Evolutionary conservation across 2,888 invertebrate genomes (phyloP).

Genomic region (Drosophila kuntzei): DNA sequence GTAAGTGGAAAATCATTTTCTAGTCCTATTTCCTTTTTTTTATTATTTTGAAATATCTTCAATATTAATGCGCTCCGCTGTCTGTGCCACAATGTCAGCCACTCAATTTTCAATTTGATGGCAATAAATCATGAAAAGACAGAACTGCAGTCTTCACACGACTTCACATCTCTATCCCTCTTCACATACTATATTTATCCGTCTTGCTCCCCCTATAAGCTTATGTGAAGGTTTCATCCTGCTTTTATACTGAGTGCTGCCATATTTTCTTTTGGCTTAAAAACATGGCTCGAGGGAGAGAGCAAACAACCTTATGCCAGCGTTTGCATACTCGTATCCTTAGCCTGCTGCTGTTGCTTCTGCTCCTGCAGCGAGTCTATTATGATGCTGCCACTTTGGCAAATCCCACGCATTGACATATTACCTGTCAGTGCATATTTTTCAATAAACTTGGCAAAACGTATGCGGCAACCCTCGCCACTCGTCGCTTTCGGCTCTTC

Average conservation of each 20-base stretch:
- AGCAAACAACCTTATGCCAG: slow-evolving; percentile 55
- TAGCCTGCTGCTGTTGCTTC: slow-evolving; percentile 13
- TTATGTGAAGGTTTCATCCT: slow-evolving; percentile 20
- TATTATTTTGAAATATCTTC: slow-evolving; percentile 5
- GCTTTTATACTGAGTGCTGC: slow-evolving; percentile 62
- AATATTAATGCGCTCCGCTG: slow-evolving; percentile 42
- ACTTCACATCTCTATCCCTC: not conserved
- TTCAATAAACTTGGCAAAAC: slow-evolving; percentile 81
- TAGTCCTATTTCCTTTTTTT: not conserved
- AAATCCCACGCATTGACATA: slow-evolving; percentile 81
- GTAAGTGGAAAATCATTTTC: slow-evolving; percentile 75
- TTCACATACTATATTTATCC: not conserved
- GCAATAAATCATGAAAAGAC: slow-evolving; percentile 63
- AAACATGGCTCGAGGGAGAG: slow-evolving; percentile 52
- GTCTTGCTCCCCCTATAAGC: slow-evolving; percentile 2
- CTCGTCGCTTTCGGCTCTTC: not conserved
- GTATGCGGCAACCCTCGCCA: slow-evolving; percentile 55
- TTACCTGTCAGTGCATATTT: slow-evolving; percentile 82
- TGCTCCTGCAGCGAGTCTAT: slow-evolving; percentile 56
- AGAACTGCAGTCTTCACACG: slow-evolving; percentile 39
- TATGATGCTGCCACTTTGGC: slow-evolving; percentile 68
- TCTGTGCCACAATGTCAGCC: slow-evolving; percentile 54
- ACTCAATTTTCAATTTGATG: slow-evolving; percentile 74
- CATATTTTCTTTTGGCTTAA: slow-evolving; percentile 72
- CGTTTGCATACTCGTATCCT: slow-evolving; percentile 45